These are phyloP conservation scores for Melieria picta DNA, from an alignment of 2,888 invertebrate genomes.

Conservation along the genomic window DNA sequence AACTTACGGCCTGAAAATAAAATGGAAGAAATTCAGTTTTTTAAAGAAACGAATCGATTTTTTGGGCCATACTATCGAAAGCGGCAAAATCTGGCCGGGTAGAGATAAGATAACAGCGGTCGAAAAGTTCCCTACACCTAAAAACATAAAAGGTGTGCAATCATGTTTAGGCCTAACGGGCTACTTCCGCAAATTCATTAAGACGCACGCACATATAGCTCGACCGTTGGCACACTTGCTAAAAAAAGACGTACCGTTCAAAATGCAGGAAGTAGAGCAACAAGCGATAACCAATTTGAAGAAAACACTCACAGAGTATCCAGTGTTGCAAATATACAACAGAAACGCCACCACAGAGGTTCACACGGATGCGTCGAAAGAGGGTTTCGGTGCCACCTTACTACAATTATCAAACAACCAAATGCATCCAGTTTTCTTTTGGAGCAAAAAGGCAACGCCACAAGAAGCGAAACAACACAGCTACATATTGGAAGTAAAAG, in stretches of 20 bases:
- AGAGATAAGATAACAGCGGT: constrained; percentile 19
- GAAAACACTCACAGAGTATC: background rate
- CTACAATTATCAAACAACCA: constrained; percentile 29
- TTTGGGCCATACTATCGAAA: constrained; percentile 23
- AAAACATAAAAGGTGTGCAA: constrained; percentile 12
- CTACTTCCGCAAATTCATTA: constrained; percentile 19
- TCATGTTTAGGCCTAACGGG: constrained; percentile 19
- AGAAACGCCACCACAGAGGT: constrained; percentile 33
- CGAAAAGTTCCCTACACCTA: constrained; percentile 14
- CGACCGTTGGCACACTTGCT: constrained; percentile 7
- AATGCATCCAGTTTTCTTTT: constrained; percentile 2
- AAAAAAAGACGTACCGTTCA: constrained; percentile 44
- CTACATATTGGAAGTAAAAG: constrained; percentile 8
- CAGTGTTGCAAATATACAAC: constrained; percentile 33
- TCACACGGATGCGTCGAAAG: constrained; percentile 38
- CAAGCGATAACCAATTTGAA: background rate
- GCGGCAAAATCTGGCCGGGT: constrained; percentile 15
- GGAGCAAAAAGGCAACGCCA: constrained; percentile 21
- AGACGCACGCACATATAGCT: constrained; percentile 10
- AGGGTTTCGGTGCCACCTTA: constrained; percentile 39
- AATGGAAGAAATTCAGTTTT: background rate
- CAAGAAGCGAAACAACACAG: constrained; percentile 24
- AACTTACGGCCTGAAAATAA: background rate
- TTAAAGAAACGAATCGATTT: constrained; percentile 29
- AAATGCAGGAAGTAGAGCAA: constrained; percentile 6